A percentile compares a stretch with the other conserved stretches of the same genome.
phyloP scores from a whole-genome alignment of 2,797 vertebrate species.

The Amblyraja radiata region DNA sequence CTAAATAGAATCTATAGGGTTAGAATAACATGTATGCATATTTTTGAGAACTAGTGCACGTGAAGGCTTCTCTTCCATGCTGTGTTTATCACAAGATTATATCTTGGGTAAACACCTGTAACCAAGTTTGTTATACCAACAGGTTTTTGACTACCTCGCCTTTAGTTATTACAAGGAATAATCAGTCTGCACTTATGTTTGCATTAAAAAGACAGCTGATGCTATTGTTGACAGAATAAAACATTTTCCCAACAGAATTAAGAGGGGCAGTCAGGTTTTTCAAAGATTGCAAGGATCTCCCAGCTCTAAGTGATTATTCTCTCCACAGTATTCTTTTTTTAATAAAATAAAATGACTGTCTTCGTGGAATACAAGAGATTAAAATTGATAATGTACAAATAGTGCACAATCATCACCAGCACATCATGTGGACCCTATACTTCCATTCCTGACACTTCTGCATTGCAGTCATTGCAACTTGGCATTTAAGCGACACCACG shows the following conservation, averaged over 20 bases:
- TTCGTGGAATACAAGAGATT: neutral
- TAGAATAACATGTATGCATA: neutral
- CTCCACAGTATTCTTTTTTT: neutral
- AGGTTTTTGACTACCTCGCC: neutral
- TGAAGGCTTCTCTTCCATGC: neutral
- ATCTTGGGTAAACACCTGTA: neutral
- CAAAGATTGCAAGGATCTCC: neutral
- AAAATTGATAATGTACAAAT: neutral
- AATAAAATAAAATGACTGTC: neutral
- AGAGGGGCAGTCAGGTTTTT: no score
- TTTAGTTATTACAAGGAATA: neutral
- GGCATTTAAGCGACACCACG: neutral
- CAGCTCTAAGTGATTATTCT: neutral
- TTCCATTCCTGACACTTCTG: neutral
- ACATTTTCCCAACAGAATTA: neutral
- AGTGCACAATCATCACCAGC: no score
- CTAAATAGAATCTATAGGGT: neutral
- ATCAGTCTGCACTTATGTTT: neutral
- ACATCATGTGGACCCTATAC: neutral
- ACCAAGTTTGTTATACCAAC: neutral
- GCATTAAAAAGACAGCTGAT: neutral
- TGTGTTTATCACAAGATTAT: neutral
- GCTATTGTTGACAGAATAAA: neutral
- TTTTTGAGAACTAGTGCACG: neutral
- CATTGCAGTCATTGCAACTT: neutral